Evolutionary conservation across 2,113 vertebrate genomes (phyloP), one percentile per base, ranked within the genome.

Genomic region (Gallinago undulata): DNA sequence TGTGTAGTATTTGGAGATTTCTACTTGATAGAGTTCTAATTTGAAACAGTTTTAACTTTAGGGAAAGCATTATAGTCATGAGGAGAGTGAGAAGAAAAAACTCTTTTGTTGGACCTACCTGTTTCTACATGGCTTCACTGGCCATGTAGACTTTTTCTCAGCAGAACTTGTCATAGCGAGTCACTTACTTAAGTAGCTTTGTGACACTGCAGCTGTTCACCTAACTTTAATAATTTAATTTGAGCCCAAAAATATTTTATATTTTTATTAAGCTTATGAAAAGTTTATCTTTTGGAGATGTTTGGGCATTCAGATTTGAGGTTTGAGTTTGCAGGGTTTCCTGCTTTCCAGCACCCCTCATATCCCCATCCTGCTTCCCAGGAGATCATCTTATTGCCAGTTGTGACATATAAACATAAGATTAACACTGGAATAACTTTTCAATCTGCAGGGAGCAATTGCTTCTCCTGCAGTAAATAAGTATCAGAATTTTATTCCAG

Each of bases 281-380:
- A 47, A 47, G 4, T 21, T 70, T 68, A 8, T 59, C 16, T 14
- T 73, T 73, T 31, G 5, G 24, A 77, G 77, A 43, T 25, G 2
- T 77, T 45, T 69, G 25, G 7, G 4, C 2, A 2, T 43, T 84
- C 25, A 74, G 25, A 57, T 12, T 41, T 3, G 11, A 33, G 10
- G 7, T 53, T 47, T 53, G 13, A 4, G 5, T 66, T 77, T 92
- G 21, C 41, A 74, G 11, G 11, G 8, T 31, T 75, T 92, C 88
- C 31, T 78, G 60, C 47, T 70, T 87, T 87, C 56, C 48, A 73
- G 5, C 7, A 51, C 3, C 11, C 5, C 5, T 2, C 15, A 28
- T 8, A 31, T 31, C 4, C 13, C 18, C 19, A 47, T 4, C 6
- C 5, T 0, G 0, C 33, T 81, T 66, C 55, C 31, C 37, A 51